Evolutionary conservation across 2,888 invertebrate genomes (phyloP), one percentile per base, ranked within the genome.

Genomic region (Ophioninae sp.): DNA sequence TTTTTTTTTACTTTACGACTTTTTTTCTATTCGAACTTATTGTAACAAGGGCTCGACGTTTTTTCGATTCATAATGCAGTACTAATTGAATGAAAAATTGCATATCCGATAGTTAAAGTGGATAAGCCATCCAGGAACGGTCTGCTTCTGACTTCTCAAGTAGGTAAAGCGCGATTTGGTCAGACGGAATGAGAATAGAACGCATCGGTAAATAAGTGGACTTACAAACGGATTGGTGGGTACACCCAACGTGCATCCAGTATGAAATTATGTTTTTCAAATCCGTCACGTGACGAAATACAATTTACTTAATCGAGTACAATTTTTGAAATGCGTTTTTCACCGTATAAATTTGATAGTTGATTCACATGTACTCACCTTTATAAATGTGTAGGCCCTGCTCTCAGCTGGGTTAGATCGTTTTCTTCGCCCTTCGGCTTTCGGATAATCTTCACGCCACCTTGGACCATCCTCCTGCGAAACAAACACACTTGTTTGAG

Each of bases 361-460:
- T 37, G 57, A 17, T 6, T 56, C n/a, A 20, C 17, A n/a, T 37
- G 57, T 50, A 88, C 89, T 88, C 84, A 91, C 93, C 89, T 92
- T 93, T 83, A 93, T 91, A 83, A 93, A 89, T n/a, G 91, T 90
- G 85, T 93, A 93, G 67, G 93, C 93, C 84, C 89, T 88, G 88
- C 93, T 93, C 81, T 93, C 92, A 68, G 89, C 91, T 50, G 89
- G 87, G 74, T 88, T 89, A 79, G 91, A 88, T 70, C 89, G 87
- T 81, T 88, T 89, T 76, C 84, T 86, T 41, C 87, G 87, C 56
- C 84, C 85, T 57, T 87, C 86, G 72, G 83, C 79, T 72, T 83
- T 84, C 61, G 82, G 84, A 70, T 87, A 82, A 37, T 81, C 85
- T 73, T 87, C 87, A 7, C 88, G 87, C 87, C 89, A 88, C 85